phyloP scores from a whole-genome alignment of 2,888 invertebrate genomes.

The Tipula vernalis region DNA sequence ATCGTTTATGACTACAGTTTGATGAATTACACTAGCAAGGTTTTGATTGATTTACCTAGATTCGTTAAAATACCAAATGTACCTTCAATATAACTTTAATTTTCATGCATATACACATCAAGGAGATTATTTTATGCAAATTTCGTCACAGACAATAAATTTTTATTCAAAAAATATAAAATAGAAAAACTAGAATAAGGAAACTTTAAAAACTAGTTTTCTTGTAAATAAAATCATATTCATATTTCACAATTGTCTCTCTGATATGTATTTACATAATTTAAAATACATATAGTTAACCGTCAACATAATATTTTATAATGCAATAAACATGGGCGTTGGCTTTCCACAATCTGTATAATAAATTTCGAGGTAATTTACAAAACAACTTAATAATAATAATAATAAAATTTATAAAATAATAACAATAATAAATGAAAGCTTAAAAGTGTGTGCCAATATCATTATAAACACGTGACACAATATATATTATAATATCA shows the following conservation, averaged over 20 bases:
- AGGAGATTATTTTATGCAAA: not conserved
- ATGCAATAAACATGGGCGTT: not conserved
- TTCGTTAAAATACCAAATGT: not conserved
- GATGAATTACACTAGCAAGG: not conserved
- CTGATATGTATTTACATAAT: not conserved
- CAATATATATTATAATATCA: not conserved
- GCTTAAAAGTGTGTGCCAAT: conserved; percentile 22
- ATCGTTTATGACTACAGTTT: not conserved
- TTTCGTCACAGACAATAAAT: not conserved
- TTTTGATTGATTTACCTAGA: not conserved
- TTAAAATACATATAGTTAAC: not conserved
- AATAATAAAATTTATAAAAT: conserved; percentile 9
- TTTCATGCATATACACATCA: not conserved
- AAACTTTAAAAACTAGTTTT: not conserved
- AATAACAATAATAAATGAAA: conserved; percentile 9
- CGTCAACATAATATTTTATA: not conserved
- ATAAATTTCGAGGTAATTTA: not conserved
- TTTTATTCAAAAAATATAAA: not conserved
- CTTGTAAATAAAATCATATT: not conserved
- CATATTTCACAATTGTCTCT: not conserved
- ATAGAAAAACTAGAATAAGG: not conserved
- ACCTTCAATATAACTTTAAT: not conserved
- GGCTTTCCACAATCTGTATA: not conserved
- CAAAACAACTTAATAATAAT: not conserved
- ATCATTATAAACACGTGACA: conserved; percentile 18